phyloP scores from a whole-genome alignment of 2,888 invertebrate genomes.

The Drosophila stalkeri region DNA sequence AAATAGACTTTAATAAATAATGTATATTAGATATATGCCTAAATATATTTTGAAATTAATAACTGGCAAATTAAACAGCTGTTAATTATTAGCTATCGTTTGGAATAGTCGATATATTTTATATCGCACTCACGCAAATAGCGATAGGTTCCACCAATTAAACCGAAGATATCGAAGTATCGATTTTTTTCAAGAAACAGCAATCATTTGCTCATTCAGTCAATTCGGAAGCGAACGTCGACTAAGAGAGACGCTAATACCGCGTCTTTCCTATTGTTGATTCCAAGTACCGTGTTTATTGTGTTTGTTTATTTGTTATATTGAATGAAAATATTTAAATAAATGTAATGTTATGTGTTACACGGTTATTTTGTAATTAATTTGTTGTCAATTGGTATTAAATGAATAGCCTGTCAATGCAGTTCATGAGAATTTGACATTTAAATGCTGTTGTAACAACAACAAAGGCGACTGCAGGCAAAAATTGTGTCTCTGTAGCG shows the following conservation, averaged over 20 bases:
- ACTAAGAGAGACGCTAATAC: constrained; percentile 31
- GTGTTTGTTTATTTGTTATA: constrained; percentile 29
- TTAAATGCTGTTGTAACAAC: constrained; percentile 49
- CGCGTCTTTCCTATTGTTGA: constrained; percentile 15
- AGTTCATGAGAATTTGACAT: constrained; percentile 79
- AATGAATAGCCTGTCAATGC: constrained; percentile 25
- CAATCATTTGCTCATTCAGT: constrained; percentile 45
- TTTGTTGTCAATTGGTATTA: constrained; percentile 11
- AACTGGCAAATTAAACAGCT: neutral
- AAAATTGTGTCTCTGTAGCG: constrained; percentile 31
- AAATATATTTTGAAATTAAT: neutral
- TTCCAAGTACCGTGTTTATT: constrained; percentile 20
- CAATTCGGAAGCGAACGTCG: constrained; percentile 56
- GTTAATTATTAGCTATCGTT: neutral
- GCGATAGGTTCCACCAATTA: neutral
- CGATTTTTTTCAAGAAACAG: constrained; percentile 26
- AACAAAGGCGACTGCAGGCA: constrained; percentile 32
- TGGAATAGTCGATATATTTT: neutral
- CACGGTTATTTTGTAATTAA: constrained; percentile 37
- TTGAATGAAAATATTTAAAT: constrained; percentile 36
- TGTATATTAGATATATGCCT: neutral
- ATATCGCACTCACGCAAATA: neutral
- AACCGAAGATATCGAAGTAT: constrained; percentile 21
- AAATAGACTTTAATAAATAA: neutral
- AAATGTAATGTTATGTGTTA: constrained; percentile 38